Percentiles rank a stretch among this genome's conserved stretches.
phyloP scores from a whole-genome alignment of 37 sponge, comb jelly and placozoan genomes.

The Halichondria panicea region DNA sequence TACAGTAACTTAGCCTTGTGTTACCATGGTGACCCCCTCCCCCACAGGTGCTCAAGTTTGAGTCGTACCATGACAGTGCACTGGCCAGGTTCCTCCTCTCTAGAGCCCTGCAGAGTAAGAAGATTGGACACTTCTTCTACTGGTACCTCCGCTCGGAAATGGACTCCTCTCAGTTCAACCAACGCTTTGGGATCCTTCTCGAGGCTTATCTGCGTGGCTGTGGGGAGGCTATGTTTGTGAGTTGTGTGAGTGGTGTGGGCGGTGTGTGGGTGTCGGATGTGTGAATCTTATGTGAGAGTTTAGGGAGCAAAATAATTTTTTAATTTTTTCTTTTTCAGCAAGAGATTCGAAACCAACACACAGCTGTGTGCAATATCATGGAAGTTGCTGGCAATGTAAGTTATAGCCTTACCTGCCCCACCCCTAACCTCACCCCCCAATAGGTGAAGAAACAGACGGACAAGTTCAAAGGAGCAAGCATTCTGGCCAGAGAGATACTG shows the following conservation, averaged over 20 bases:
- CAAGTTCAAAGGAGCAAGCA: slow-evolving; percentile 43
- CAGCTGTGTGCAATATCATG: slow-evolving; percentile 57
- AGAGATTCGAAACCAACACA: slow-evolving; percentile 70
- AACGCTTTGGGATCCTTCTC: slow-evolving; percentile 85
- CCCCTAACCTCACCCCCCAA: neutral
- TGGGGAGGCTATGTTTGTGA: slow-evolving; percentile 80
- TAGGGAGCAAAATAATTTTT: neutral
- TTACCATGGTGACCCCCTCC: too few species aligned
- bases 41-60: slow-evolving; percentile 88
- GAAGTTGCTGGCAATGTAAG: slow-evolving; percentile 61
- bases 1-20: neutral
- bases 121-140: slow-evolving; percentile 91
- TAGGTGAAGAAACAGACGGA: slow-evolving; percentile 62
- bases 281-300: too few species aligned
- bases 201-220: slow-evolving; percentile 90
- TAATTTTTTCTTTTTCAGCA: slow-evolving; percentile 24
- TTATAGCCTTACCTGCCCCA: neutral
- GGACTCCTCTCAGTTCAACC: slow-evolving; percentile 84
- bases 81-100: slow-evolving; percentile 81
- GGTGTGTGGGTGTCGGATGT: too few species aligned
- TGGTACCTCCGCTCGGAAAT: slow-evolving; percentile 94
- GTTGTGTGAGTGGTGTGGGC: slow-evolving; percentile 4
- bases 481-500: slow-evolving; percentile 44
- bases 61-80: slow-evolving; percentile 87
- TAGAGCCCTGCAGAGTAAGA: slow-evolving; percentile 83